Base-by-base conservation (phyloP, 2,113 vertebrate genomes). In the Rhodinocichla rosea region DNA sequence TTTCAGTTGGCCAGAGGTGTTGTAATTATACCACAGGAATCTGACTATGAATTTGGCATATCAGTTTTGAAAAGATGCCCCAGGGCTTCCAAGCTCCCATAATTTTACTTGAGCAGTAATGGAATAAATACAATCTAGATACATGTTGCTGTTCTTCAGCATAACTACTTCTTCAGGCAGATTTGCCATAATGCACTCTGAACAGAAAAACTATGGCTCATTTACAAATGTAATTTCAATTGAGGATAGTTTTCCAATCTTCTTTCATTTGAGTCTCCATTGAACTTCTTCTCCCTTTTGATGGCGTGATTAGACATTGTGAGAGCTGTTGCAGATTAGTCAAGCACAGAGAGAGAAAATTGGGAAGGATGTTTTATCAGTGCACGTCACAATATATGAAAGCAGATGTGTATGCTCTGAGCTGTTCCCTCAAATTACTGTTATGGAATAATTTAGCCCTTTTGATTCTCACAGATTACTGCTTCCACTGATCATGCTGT, bases 281-380 rank as follows among this genome's bases (percentile, higher is more conserved):
- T 97, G 98, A 97, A 97, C 97, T 97, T 98, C 97, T 97, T 97
- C 97, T 97, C 94, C 93, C 92, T 94, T 97, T 98, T 99, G 99
- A 99, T 99, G 98, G 98, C 98, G 97, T 99, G 98, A 99, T 99
- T 99, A 99, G 98, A 98, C 98, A 98, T 98, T 97, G 98, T 98
- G 98, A 98, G 98, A 98, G 98, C 98, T 97, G 98, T 97, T 96
- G 98, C 97, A 97, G 98, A 97, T 98, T 98, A 99, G 98, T 98
- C 98, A 99, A 98, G 98, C 99, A 98, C 98, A 98, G 98, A 98
- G 98, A 98, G 97, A 95, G 97, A 98, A 99, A 99, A 99, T 99
- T 99, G 98, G 98, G 98, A 98, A 98, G 98, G 98, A 99, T 99
- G 99, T 99, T 99, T 99, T 99, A 99, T 99, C 98, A 98, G 98